A percentile compares a stretch with the other conserved stretches of the same genome.
Evolutionary conservation across 2,113 vertebrate genomes (phyloP).

Genomic region (Pycnonotus jocosus): DNA sequence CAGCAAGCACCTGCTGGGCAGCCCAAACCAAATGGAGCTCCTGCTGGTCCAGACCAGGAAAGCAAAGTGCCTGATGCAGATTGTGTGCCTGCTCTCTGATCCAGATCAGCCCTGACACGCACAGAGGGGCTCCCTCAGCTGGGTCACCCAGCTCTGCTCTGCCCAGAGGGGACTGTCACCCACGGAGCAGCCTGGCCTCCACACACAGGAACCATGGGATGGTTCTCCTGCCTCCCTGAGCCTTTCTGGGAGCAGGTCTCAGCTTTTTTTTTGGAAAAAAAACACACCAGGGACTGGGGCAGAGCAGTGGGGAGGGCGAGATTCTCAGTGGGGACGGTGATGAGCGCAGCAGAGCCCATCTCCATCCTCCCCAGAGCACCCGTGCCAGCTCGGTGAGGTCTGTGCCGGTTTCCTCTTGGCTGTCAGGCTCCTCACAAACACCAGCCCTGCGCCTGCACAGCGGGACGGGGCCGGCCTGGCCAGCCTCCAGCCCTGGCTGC

Average conservation of each 20-base stretch:
- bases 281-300: fast-evolving
- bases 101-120: not conserved
- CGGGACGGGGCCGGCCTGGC: not conserved
- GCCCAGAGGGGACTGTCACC: not conserved
- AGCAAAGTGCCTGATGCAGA: not conserved
- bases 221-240: not conserved
- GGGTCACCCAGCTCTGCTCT: not conserved
- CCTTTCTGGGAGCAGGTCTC: not conserved
- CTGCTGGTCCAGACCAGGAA: not conserved
- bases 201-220: not conserved
- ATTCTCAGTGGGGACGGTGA: not conserved
- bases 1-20: not conserved
- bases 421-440: not conserved
- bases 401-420: not conserved
- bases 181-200: not conserved
- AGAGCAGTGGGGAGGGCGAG: not conserved
- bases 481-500: not conserved
- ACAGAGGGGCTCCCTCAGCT: not conserved
- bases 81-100: fast-evolving
- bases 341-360: fast-evolving
- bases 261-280: fast-evolving
- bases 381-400: conserved; percentile 9
- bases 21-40: not conserved
- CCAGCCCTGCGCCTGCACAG: not conserved
- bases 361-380: not conserved